phyloP scores from a whole-genome alignment of 1,140 invertebrate species.

The Drosophila biarmipes region DNA sequence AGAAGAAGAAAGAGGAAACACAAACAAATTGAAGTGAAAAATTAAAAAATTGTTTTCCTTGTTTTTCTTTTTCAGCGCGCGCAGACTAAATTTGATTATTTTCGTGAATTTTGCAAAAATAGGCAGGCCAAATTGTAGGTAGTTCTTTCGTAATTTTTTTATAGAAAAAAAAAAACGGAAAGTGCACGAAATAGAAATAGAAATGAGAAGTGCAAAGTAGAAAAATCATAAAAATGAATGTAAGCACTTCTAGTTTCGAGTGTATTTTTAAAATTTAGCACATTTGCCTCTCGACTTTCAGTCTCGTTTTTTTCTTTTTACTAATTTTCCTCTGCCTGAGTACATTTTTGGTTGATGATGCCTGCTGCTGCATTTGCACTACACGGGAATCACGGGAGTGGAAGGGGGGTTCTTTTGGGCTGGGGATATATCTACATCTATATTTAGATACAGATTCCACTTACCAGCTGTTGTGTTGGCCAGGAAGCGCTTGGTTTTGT shows the following conservation, averaged over 20 bases:
- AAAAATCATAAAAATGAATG: constrained; percentile 65
- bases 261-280: constrained; percentile 69
- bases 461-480: constrained; percentile 84
- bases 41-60: constrained; percentile 66
- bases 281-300: constrained; percentile 41
- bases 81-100: constrained; percentile 34
- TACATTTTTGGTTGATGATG: constrained; percentile 38
- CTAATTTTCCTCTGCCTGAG: constrained; percentile 46
- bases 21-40: constrained; percentile 81
- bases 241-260: constrained; percentile 62
- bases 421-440: constrained; percentile 26
- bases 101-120: constrained; percentile 49
- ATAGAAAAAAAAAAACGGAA: constrained; percentile 31
- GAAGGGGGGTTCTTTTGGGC: neutral
- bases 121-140: constrained; percentile 63
- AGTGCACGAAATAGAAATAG: constrained; percentile 52
- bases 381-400: constrained; percentile 25
- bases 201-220: constrained; percentile 61
- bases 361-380: constrained; percentile 79
- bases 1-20: constrained; percentile 77
- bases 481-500: constrained; percentile 84
- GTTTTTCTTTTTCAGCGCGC: constrained; percentile 19
- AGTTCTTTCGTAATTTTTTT: constrained; percentile 34
- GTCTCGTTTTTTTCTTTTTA: constrained; percentile 22
- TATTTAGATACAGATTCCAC: constrained; percentile 38